Evolutionary conservation across 1,140 invertebrate species (phyloP).

Genomic region (Drosophila pallidifrons): DNA sequence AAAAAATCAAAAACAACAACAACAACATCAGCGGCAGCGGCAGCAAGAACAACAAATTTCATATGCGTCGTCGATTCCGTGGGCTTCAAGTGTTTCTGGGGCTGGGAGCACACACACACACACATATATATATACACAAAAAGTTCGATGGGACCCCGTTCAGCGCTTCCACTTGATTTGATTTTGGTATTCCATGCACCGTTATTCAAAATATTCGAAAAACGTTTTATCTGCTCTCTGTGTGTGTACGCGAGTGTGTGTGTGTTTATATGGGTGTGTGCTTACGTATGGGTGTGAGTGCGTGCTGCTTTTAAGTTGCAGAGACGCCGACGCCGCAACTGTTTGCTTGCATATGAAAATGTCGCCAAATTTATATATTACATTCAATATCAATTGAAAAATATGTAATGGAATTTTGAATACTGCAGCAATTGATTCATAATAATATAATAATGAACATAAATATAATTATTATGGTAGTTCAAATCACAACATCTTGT

Average conservation of each 20-base stretch:
- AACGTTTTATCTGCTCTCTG: conserved; percentile 63
- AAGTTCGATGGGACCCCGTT: conserved; percentile 23
- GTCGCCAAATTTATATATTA: conserved; percentile 14
- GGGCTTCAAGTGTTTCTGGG: conserved; percentile 59
- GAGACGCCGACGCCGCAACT: conserved; percentile 29
- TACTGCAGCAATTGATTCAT: not conserved
- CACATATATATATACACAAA: no score
- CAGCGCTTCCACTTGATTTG: conserved; percentile 80
- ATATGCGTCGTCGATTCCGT: conserved; percentile 74
- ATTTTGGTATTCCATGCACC: conserved; percentile 83
- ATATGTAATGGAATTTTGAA: not conserved
- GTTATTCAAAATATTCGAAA: conserved; percentile 84
- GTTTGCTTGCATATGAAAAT: conserved; percentile 2
- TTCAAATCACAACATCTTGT: not conserved
- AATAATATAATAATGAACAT: not conserved
- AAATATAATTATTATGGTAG: no score
- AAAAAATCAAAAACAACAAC: conserved; percentile 22
- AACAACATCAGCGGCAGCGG: not conserved
- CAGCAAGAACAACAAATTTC: conserved; percentile 51
- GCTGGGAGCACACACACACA: conserved; percentile 4
- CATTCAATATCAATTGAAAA: not conserved
- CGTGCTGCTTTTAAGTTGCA: conserved; percentile 53
- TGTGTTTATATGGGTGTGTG: conserved; percentile 22
- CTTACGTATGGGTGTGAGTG: conserved; percentile 30
- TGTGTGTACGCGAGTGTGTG: not conserved